Evolutionary conservation across 1,140 invertebrate genomes (phyloP), one percentile per base, ranked within the genome.

Genomic region (Delia radicum): DNA sequence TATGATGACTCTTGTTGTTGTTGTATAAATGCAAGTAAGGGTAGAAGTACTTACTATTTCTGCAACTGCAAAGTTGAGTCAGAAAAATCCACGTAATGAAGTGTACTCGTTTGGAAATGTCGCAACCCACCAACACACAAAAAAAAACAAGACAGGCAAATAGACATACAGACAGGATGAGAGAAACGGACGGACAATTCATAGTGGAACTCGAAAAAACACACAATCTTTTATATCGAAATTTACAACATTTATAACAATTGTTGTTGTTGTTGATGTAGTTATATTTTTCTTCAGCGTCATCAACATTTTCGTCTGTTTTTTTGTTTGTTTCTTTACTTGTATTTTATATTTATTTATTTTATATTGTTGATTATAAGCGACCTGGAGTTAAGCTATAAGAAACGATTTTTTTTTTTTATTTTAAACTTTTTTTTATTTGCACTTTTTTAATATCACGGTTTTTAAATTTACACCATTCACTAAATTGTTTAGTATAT

Each of bases 21-120:
- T 18, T 21, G 3, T 21, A 55, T 21, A 10, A 5, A 6, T 55
- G 48, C 48, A 55, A 55, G 48, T 18, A 8, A 21, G 46, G 46
- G 48, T 55, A n/a, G 5, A 55, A 55, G 24, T 55, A 55, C 48
- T 55, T 18, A 55, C 48, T 48, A 10, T 18, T 2, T 3, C 46
- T 33, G 33, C n/a, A n/a, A 33, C 33, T 33, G 33, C 33, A 8
- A 21, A 21, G 2, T 55, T 55, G n/a, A 55, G 18, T 21, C 48
- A 55, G n/a, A n/a, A n/a, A 55, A 55, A 55, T 55, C 24, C 48
- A 55, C 48, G 48, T 55, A 55, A 55, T 55, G 48, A 55, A 55
- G 48, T 55, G 48, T 55, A 55, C 48, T 55, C 48, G 18, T 55
- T 55, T 55, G 48, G 18, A 55, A 55, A 55, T 55, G 48, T 55